Percentiles rank a stretch among this genome's conserved stretches.
Evolutionary conservation across 1,140 invertebrate genomes (phyloP).

Genomic region (Geopemphigus sp.): DNA sequence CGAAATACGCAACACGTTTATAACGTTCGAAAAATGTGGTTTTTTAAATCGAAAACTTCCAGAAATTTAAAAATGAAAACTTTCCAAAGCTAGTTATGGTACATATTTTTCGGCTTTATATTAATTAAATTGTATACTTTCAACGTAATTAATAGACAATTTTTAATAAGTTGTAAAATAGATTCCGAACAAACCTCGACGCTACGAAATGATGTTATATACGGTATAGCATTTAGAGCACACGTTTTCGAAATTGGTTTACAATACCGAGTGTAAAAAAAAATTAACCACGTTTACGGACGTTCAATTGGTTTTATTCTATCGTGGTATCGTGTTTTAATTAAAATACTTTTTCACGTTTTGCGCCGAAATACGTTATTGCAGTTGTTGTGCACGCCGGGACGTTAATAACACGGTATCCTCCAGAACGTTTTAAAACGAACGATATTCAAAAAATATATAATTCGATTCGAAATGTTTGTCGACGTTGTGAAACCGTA

Average conservation of each 20-base stretch:
- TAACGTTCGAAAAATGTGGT: no score
- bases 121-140: background rate
- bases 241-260: background rate
- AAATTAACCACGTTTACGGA: background rate
- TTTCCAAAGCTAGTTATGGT: constrained; percentile 11
- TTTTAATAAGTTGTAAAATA: constrained; percentile 16
- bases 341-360: background rate
- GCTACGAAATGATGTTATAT: background rate
- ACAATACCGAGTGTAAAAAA: background rate
- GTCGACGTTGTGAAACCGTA: no score
- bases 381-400: no score
- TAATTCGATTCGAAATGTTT: no score
- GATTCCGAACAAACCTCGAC: constrained; percentile 5
- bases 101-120: background rate
- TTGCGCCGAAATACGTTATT: no score
- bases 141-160: constrained; percentile 10
- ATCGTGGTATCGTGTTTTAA: background rate
- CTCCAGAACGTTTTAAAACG: no score
- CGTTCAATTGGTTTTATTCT: constrained; percentile 12
- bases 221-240: background rate
- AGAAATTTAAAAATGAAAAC: background rate
- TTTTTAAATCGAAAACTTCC: background rate
- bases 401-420: no score
- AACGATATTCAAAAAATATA: no score
- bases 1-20: no score